phyloP scores from a whole-genome alignment of 2,797 vertebrate genomes.

The Luscinia megarhynchos region DNA sequence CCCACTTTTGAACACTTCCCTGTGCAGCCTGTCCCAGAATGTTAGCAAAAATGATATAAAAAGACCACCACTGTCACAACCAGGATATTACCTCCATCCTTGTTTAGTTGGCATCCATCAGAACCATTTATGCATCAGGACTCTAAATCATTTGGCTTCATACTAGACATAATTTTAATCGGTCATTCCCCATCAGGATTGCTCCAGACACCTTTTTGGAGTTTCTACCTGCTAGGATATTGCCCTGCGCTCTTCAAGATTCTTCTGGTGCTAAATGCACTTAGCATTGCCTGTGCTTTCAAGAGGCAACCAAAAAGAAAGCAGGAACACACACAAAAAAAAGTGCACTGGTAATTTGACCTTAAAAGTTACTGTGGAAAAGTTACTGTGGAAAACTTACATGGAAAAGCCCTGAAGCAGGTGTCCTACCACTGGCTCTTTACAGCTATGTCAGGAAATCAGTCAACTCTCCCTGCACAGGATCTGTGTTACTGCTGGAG shows the following conservation, averaged over 20 bases:
- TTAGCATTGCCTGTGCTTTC: neutral
- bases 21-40: neutral
- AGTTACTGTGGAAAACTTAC: neutral
- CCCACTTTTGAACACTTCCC: neutral
- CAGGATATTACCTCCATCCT: neutral
- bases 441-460: neutral
- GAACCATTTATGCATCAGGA: neutral
- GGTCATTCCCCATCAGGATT: neutral
- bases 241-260: neutral
- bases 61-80: neutral
- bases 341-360: neutral
- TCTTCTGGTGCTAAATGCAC: neutral
- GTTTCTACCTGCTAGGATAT: neutral
- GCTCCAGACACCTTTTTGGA: neutral
- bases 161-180: neutral
- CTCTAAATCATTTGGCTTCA: neutral
- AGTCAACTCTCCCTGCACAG: neutral
- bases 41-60: neutral
- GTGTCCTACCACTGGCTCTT: neutral
- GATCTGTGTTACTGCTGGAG: neutral
- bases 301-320: neutral
- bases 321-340: neutral
- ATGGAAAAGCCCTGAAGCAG: neutral
- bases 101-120: neutral
- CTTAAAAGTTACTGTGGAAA: neutral